Conservation (phyloP, 2,888 invertebrate species). For the Melinaea menophilus region DNA sequence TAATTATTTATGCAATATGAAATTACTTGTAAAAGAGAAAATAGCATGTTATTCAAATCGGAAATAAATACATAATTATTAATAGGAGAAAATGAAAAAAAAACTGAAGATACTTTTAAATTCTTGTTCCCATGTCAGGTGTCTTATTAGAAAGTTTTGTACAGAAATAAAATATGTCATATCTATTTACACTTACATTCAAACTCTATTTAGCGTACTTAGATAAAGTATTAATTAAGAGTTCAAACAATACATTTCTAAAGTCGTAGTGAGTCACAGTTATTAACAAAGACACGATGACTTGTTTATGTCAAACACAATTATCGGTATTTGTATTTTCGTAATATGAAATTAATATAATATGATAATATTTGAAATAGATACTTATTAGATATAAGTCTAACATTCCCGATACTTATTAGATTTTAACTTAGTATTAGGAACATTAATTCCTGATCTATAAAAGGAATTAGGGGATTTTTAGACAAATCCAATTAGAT, state of each 20-base stretch:
- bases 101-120: no score
- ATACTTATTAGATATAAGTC: background rate
- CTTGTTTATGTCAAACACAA: slow-evolving; percentile 11
- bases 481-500: no score
- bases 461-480: no score
- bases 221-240: slow-evolving; percentile 25
- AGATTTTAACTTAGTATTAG: no score
- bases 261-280: slow-evolving; percentile 26
- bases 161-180: slow-evolving; percentile 20
- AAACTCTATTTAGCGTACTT: slow-evolving; percentile 28
- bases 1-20: no score
- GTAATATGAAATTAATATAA: background rate
- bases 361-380: slow-evolving; percentile 7
- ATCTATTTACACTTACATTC: slow-evolving; percentile 22
- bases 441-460: no score
- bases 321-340: background rate
- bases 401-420: no score
- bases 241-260: slow-evolving; percentile 24
- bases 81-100: no score
- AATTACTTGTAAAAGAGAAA: no score
- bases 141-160: slow-evolving; percentile 1
- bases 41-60: no score
- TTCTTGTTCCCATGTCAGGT: no score
- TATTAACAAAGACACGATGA: slow-evolving; percentile 28
- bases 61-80: no score